Evolutionary conservation across 2,888 invertebrate species (phyloP).

Genomic region (Dasysyrphus albostriatus): DNA sequence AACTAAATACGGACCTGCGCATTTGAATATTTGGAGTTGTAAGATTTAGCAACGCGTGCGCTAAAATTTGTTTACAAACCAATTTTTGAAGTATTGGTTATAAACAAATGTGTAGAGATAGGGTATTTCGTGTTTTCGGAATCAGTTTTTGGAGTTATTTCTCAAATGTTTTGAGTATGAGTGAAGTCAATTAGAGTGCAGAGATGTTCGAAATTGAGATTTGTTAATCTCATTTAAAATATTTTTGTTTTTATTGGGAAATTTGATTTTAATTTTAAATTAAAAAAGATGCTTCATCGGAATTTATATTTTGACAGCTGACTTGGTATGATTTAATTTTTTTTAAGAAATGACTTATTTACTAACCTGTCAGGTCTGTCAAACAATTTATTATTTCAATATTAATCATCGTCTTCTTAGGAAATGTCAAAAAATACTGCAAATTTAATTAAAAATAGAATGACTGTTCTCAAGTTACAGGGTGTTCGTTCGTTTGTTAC

Average conservation of each 20-base stretch:
- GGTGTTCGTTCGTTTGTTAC: too few relatives aligned
- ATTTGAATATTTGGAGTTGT: neutral
- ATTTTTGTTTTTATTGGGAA: neutral
- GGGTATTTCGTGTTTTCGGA: slow-evolving; percentile 30
- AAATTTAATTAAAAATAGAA: too few relatives aligned
- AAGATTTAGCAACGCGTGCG: neutral
- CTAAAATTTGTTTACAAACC: slow-evolving; percentile 12
- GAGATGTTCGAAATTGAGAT: neutral
- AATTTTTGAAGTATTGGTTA: slow-evolving; percentile 9
- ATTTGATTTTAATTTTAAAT: neutral
- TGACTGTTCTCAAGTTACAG: too few relatives aligned
- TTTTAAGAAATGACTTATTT: neutral
- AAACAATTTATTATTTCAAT: too few relatives aligned
- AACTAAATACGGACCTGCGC: slow-evolving; percentile 13
- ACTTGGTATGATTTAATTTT: neutral
- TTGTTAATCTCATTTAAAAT: neutral
- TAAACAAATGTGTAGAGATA: slow-evolving; percentile 39
- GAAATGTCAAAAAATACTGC: too few relatives aligned
- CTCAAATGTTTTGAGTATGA: neutral
- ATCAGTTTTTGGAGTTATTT: slow-evolving; percentile 3
- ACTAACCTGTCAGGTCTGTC: too few relatives aligned
- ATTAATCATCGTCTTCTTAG: too few relatives aligned
- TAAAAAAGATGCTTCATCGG: slow-evolving; percentile 26
- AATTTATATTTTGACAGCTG: slow-evolving; percentile 2
- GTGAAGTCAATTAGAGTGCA: neutral